Percentiles rank a stretch among this genome's conserved stretches.
These are phyloP conservation scores for Nothura maculosa DNA, from an alignment of 2,797 vertebrate species.

Conservation along the genomic window DNA sequence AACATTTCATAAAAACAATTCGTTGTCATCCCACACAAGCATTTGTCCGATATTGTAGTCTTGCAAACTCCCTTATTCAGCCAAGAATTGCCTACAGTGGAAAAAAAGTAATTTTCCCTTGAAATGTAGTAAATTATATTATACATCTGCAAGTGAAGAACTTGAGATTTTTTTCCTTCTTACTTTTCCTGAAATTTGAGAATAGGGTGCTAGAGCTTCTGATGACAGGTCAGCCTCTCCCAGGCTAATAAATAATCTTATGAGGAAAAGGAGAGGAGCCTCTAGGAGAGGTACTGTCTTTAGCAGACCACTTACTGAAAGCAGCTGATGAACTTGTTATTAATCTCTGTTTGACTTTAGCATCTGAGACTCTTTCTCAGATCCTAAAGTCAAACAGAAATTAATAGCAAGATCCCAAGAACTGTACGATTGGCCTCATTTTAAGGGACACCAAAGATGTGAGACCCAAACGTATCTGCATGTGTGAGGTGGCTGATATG, in stretches of 20 bases:
- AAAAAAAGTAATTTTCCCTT: not conserved
- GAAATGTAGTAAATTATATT: not conserved
- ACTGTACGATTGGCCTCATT: not conserved
- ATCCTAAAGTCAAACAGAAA: not conserved
- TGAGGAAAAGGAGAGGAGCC: not conserved
- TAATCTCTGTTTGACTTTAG: too few relatives aligned
- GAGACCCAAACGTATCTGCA: not conserved
- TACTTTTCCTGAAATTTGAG: not conserved
- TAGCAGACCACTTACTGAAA: not conserved
- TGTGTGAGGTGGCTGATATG: not conserved
- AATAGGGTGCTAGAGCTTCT: not conserved
- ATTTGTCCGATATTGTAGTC: not conserved
- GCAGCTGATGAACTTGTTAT: not conserved
- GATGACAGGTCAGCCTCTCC: not conserved
- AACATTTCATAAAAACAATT: not conserved
- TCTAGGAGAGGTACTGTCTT: not conserved
- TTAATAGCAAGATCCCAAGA: not conserved
- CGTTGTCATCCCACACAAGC: not conserved
- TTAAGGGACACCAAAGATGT: not conserved
- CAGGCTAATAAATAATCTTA: not conserved
- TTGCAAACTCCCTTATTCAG: not conserved
- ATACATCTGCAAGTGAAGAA: not conserved
- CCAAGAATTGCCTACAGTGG: not conserved
- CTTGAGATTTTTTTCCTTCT: accelerated
- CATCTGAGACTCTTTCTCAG: not conserved